Base-by-base conservation (phyloP, 2,888 invertebrate genomes). In the Marasmarcha lunaedactyla region DNA sequence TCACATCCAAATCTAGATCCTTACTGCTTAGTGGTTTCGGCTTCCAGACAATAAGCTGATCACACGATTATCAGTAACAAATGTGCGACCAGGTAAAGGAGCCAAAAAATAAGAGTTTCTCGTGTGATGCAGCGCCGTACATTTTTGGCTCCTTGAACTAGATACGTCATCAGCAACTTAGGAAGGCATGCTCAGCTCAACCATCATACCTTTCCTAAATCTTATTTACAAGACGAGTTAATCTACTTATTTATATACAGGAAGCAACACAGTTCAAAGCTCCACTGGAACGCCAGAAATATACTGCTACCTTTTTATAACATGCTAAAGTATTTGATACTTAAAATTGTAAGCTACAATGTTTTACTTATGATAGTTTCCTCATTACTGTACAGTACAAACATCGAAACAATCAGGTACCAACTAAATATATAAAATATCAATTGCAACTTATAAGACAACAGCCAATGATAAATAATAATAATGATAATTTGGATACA, bases 401-500 rank as follows among this genome's bases (percentile, higher is more conserved):
- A 53, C 45, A 57, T 50, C 54, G 72, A 71, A 71, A 70, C 70
- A 73, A 59, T 70, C 72, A 73, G 71, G 73, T 72, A 73, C 71
- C 68, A 68, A 68, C 57, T 50, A 42, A 57, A 56, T 55, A 63
- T 51, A 52, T 48, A 50, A 7, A n/a, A 30, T n/a, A 30, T 30
- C 30, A 3, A 30, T 7, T n/a, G n/a, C 30, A 30, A 30, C 12
- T n/a, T 37, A 36, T 40, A 40, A 27, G 33, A 40, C 40, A 40
- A 40, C 40, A 40, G 35, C 36, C 27, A 35, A 37, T 37, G 33
- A 25, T 25, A 14, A 10, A 25, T n/a, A 38, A 7, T 14, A 14
- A 15, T 14, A 27, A 20, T 30, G 4, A 20, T 20, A 20, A 7
- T 20, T 20, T 20, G 7, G 7, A 20, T 20, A 20, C 20, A 20